Base-by-base conservation (phyloP, 2,113 vertebrate species). In the Hemichromis elongatus region DNA sequence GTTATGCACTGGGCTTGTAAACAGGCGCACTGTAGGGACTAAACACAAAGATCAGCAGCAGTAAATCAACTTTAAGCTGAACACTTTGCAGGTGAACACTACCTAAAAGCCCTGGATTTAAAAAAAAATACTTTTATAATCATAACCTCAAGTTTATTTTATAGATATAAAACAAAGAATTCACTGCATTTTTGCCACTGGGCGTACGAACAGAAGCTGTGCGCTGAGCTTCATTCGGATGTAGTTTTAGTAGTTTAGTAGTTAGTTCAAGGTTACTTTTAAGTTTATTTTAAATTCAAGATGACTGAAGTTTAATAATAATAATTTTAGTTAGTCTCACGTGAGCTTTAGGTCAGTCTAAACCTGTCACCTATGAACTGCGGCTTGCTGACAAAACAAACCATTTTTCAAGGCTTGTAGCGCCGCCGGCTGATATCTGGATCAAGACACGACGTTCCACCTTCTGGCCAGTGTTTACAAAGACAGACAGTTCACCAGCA, bases 71-170 rank as follows among this genome's bases (percentile, higher is more conserved):
- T 70, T 9, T 4, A 68, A 68, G n/a, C 12, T 68, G 63, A 42
- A 1, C 11, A 68, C 63, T 68, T 70, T 24, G 21, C 7, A 24
- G 37, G 63, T 70, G 63, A 70, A 45, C 1, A 1, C 13, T 0
- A 9, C 0, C 33, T 66, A 13, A 40, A 21, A 61, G 16, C 57
- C 9, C 5, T 30, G 11, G 30, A 61, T 1, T 5, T 21, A n/a
- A n/a, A n/a, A n/a, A n/a, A n/a, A 28, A 11, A 6, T 3, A 19
- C 57, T 61, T 61, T 6, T 33, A 59, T 59, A 40, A 40, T 40
- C 2, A 66, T 2, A 8, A 5, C 61, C 4, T 40, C 7, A 3
- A 1, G 35, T 0, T 66, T 40, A 40, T 66, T 3, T 40, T 66
- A 35, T 66, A 40, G 0, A 9, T 40, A 66, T 40, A 66, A 66